phyloP scores from a whole-genome alignment of 2,113 vertebrate species.

The Cheirogaleus medius region DNA sequence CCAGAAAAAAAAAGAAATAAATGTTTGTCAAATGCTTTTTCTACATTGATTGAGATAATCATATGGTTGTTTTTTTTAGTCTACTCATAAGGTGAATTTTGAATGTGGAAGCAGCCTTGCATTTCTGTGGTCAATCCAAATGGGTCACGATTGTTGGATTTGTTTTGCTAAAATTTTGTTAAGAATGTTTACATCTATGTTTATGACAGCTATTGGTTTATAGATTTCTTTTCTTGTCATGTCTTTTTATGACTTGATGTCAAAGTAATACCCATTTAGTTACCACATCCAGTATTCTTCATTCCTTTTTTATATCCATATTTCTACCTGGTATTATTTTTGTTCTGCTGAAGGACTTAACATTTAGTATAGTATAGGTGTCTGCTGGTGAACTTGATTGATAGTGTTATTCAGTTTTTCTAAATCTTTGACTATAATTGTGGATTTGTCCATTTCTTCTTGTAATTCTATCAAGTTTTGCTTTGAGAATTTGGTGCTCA shows the following conservation, averaged over 20 bases:
- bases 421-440: not conserved
- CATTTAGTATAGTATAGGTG: not conserved
- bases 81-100: not conserved
- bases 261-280: not conserved
- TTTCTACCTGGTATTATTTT: not conserved
- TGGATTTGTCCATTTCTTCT: not conserved
- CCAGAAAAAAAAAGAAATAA: not conserved
- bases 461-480: not conserved
- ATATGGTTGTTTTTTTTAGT: not conserved
- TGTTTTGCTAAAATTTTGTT: not conserved
- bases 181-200: not conserved
- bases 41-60: not conserved
- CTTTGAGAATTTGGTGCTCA: not conserved
- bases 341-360: not conserved
- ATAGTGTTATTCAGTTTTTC: not conserved
- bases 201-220: not conserved
- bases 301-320: not conserved
- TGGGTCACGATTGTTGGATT: not conserved
- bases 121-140: not conserved
- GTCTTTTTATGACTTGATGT: not conserved
- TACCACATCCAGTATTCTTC: not conserved
- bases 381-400: not conserved
- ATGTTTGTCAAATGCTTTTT: not conserved
- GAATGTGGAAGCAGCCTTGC: not conserved
- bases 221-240: not conserved